A percentile compares a stretch with the other conserved stretches of the same genome.
phyloP scores from a whole-genome alignment of 2,797 vertebrate species.

The Eleutherodactylus coqui region DNA sequence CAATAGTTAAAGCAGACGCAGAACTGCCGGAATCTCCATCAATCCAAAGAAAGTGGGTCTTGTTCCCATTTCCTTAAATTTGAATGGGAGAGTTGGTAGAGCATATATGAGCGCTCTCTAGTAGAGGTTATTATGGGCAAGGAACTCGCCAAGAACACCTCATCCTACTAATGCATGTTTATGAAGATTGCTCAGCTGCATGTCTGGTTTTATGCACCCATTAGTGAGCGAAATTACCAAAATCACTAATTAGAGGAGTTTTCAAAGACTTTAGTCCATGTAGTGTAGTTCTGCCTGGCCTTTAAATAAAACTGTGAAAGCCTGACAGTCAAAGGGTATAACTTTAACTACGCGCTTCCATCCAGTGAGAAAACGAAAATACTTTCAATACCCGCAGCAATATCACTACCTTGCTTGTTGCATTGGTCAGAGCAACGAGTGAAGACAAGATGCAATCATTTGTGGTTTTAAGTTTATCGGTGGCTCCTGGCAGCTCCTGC shows the following conservation, averaged over 20 bases:
- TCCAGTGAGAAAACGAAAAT: not conserved
- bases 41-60: no score
- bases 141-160: no score
- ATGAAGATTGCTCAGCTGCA: not conserved
- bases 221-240: no score
- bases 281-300: not conserved
- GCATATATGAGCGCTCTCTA: no score
- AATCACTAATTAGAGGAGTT: no score
- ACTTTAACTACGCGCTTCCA: not conserved
- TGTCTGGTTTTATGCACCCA: no score
- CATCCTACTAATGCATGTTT: not conserved
- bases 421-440: conserved; percentile 86
- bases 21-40: no score
- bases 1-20: no score
- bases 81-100: no score
- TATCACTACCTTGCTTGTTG: conserved; percentile 86
- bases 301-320: not conserved
- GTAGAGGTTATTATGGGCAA: no score
- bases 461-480: conserved; percentile 94
- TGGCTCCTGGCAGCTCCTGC: conserved; percentile 89
- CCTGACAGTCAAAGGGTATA: not conserved
- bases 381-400: not conserved
- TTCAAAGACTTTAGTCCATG: not conserved
- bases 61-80: no score
- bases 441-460: conserved; percentile 96